phyloP scores from a whole-genome alignment of 2,888 invertebrate species.

The Fragum fragum region DNA sequence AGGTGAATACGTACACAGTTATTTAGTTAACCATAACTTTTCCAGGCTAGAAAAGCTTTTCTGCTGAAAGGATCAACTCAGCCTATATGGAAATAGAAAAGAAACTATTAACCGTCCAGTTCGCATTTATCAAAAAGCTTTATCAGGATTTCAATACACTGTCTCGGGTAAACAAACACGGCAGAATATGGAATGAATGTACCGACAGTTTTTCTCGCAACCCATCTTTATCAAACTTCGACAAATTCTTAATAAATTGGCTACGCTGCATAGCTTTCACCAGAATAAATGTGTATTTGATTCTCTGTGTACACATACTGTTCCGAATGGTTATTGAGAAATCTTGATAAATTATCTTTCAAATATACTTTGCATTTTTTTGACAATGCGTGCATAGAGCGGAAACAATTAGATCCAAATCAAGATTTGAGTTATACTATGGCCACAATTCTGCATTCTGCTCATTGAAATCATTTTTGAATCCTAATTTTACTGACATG shows the following conservation, averaged over 20 bases:
- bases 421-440: too few species aligned
- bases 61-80: too few species aligned
- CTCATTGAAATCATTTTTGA: too few species aligned
- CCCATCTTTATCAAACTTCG: conserved; percentile 28
- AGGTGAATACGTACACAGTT: too few species aligned
- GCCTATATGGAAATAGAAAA: not conserved
- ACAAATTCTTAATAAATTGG: conserved; percentile 28
- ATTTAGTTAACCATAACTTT: too few species aligned
- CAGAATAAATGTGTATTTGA: conserved; percentile 7
- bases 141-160: conserved; percentile 75
- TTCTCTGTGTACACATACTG: conserved; percentile 16
- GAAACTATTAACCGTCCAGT: conserved; percentile 1
- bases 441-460: too few species aligned
- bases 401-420: too few species aligned
- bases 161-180: conserved; percentile 58
- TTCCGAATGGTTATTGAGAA: conserved; percentile 23
- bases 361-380: not conserved
- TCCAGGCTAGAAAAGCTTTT: too few species aligned
- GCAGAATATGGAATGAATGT: conserved; percentile 19
- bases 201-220: conserved; percentile 21
- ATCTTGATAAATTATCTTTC: conserved; percentile 1
- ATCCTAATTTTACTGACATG: too few species aligned
- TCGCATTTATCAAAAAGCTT: conserved; percentile 42
- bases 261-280: not conserved
- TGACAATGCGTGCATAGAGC: not conserved